Evolutionary conservation across 2,113 vertebrate species (phyloP).

Genomic region (Herpailurus yagouaroundi): DNA sequence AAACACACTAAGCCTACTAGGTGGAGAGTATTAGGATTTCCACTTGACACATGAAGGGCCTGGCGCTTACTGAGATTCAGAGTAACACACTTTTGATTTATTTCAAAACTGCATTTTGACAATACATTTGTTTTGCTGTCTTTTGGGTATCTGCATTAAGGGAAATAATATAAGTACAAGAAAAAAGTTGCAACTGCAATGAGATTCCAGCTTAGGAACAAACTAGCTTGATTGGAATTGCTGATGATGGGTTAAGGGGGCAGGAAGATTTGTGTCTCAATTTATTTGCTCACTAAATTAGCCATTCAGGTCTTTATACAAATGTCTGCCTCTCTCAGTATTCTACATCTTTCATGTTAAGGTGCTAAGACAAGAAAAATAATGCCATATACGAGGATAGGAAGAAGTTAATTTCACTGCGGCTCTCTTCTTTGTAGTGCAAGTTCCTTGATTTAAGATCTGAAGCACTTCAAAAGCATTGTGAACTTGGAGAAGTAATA

Average conservation of each 20-base stretch:
- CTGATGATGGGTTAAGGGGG: neutral
- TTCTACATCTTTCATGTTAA: conserved; percentile 22
- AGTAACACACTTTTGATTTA: neutral
- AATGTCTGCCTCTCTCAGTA: conserved; percentile 9
- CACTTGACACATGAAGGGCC: neutral
- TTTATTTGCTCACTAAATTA: conserved; percentile 66
- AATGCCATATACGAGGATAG: conserved; percentile 49
- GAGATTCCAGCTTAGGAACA: neutral
- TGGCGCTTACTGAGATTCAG: neutral
- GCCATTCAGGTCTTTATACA: conserved; percentile 37
- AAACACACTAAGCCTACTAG: neutral
- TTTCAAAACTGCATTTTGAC: conserved; percentile 50
- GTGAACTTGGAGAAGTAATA: conserved; percentile 73
- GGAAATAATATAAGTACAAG: neutral
- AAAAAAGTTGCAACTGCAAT: neutral
- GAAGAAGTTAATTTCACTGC: conserved; percentile 65
- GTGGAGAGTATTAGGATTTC: neutral
- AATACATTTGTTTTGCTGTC: neutral
- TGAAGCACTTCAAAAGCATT: conserved; percentile 73
- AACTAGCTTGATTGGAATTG: neutral
- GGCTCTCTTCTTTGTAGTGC: conserved; percentile 48
- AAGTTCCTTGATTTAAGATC: conserved; percentile 72
- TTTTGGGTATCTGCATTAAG: neutral
- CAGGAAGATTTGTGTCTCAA: neutral
- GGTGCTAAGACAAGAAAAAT: conserved; percentile 54